These are phyloP conservation scores for Papilio dardanus DNA, from an alignment of 1,140 invertebrate genomes.

Conservation along the genomic window DNA sequence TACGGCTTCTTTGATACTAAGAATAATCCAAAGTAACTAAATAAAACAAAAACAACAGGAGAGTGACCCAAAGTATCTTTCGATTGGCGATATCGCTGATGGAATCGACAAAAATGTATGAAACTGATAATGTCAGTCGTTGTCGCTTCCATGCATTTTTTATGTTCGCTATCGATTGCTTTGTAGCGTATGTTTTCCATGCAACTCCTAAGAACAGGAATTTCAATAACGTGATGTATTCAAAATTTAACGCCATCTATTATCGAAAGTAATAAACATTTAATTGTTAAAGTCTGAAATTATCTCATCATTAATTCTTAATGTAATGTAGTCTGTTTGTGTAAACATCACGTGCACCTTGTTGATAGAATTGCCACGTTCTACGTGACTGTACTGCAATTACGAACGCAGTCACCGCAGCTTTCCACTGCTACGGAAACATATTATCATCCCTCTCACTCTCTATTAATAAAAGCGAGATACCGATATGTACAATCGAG, in stretches of 20 bases:
- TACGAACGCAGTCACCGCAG: not conserved
- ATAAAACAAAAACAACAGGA: not conserved
- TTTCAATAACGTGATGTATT: not conserved
- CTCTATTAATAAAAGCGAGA: not conserved
- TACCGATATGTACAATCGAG: not conserved
- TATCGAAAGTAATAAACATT: not conserved
- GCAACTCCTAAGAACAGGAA: not conserved
- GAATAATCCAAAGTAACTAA: not conserved
- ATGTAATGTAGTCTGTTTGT: conserved; percentile 16
- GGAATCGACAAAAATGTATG: too few species aligned
- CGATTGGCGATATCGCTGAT: too few species aligned
- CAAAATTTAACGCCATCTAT: not conserved
- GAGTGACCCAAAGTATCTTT: too few species aligned
- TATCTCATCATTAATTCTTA: not conserved
- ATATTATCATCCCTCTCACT: not conserved
- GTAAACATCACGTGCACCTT: conserved; percentile 14
- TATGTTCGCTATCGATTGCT: too few species aligned
- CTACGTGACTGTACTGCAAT: conserved; percentile 16
- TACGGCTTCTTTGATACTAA: not conserved
- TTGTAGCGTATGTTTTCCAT: too few species aligned
- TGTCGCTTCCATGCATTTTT: too few species aligned
- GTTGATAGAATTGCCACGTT: conserved; percentile 11
- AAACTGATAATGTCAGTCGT: too few species aligned
- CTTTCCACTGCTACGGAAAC: not conserved
- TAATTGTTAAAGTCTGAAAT: not conserved